Base-by-base conservation (phyloP, 2,888 invertebrate genomes). In the Philonicus albiceps region DNA sequence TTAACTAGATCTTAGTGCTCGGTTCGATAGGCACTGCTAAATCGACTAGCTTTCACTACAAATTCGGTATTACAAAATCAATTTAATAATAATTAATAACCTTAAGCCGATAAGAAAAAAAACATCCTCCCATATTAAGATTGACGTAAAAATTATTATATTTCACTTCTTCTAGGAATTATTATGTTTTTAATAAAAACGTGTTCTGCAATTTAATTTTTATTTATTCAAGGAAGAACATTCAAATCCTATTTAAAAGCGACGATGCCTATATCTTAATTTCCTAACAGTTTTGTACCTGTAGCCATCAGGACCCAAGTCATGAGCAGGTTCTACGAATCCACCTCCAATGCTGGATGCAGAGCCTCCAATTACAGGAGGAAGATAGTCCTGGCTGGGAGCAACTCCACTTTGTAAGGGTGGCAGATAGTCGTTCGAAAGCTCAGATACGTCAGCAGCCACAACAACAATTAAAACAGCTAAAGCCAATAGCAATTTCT, bases 221-320 rank as follows among this genome's bases (percentile, higher is more conserved):
- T 3, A 22, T 64, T 64, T 22, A 64, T 64, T 64, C 3, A 22
- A 8, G 22, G 27, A 3, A 27, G 64, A 19, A 53, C 19, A 53
- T 53, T 64, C 2, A 11, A 37, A 76, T 34, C 16, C 40, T 37
- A 76, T 37, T 78, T 43, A 78, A 49, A 49, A 78, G 27, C 78
- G 78, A 81, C 81, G 81, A 7, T 49, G 55, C 19, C 81, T 81
- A 19, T 55, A 81, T 13, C 34, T 81, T 7, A 81, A 2, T 31
- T 13, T 81, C 81, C 81, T 81, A 8, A 55, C 31, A 30, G 81
- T 81, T 64, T 81, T 81, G 64, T 81, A 81, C 30, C 81, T 81
- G 27, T 81, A 81, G 6, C 81, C 81, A 64, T 81, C 81, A 19
- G 53, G 55, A 31, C 55, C 34, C 6, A 81, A 8, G 30, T 55